phyloP scores from a whole-genome alignment of 2,797 vertebrate genomes.

The Aplochiton taeniatus region DNA sequence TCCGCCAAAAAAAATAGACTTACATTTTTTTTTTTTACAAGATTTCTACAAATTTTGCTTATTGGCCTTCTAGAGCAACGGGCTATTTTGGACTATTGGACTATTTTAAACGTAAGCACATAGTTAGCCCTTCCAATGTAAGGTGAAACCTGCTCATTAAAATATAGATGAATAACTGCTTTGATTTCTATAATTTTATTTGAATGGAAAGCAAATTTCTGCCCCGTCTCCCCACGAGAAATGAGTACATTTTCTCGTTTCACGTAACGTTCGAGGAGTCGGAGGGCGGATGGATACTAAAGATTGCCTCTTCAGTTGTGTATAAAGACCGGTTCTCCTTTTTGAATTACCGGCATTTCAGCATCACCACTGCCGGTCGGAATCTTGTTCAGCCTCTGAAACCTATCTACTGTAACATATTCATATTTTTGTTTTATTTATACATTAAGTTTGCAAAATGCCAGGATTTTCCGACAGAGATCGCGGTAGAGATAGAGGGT shows the following conservation, averaged over 20 bases:
- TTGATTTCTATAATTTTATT: too few species aligned
- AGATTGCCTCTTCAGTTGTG: constrained; percentile 43
- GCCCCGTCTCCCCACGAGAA: too few species aligned
- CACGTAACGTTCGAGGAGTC: not conserved
- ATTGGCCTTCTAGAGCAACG: too few species aligned
- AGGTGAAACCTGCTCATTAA: too few species aligned
- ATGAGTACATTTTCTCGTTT: not conserved
- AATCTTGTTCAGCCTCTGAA: not conserved
- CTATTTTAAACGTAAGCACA: too few species aligned
- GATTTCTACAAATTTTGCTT: too few species aligned
- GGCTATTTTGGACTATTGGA: too few species aligned
- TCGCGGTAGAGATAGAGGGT: constrained; percentile 90
- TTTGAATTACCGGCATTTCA: constrained; percentile 68
- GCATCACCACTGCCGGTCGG: constrained; percentile 31
- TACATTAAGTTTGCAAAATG: constrained; percentile 71
- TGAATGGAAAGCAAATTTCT: too few species aligned
- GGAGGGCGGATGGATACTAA: constrained; percentile 63
- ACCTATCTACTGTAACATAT: constrained; percentile 27
- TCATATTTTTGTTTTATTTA: constrained; percentile 63
- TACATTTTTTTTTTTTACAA: too few species aligned
- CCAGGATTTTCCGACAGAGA: constrained; percentile 95
- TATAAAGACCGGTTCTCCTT: constrained; percentile 64
- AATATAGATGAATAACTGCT: too few species aligned
- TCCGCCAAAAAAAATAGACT: constrained; percentile 43
- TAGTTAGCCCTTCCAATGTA: too few species aligned